Conservation (phyloP, 2,797 vertebrate genomes). For the Epinephelus malabaricus region DNA sequence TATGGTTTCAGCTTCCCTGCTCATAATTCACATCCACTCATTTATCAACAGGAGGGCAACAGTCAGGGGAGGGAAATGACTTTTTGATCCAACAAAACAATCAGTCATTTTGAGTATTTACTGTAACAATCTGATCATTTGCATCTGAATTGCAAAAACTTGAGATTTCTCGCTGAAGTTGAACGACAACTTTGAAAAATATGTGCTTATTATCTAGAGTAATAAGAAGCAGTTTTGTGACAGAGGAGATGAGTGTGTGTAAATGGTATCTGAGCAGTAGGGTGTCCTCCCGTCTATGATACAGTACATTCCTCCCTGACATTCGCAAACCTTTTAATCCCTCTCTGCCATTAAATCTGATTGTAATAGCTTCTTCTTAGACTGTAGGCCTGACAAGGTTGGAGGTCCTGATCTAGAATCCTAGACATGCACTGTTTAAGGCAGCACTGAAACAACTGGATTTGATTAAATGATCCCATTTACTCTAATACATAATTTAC, state of each 20-base stretch:
- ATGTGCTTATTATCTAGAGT: background rate
- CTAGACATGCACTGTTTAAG: background rate
- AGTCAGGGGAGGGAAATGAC: conserved; percentile 9
- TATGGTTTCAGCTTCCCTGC: conserved; percentile 17
- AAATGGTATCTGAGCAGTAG: background rate
- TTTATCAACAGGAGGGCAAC: conserved; percentile 45
- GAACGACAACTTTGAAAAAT: background rate
- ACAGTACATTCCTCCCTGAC: conserved; percentile 14
- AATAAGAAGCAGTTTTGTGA: conserved; percentile 7
- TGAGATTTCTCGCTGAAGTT: background rate
- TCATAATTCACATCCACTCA: conserved; percentile 15
- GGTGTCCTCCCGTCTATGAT: conserved; percentile 1
- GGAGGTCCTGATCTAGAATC: conserved; percentile 25
- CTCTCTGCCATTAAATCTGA: conserved; percentile 43
- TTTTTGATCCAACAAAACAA: conserved; percentile 36
- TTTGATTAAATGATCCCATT: conserved; percentile 41
- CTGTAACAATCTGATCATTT: background rate
- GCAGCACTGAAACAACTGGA: conserved; percentile 53
- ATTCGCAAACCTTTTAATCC: conserved; percentile 38
- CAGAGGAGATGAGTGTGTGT: conserved; percentile 12
- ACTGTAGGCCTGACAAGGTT: conserved; percentile 2
- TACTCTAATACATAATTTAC: conserved; percentile 10
- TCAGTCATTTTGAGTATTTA: conserved; percentile 13
- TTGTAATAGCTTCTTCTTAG: conserved; percentile 48
- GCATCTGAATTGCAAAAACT: conserved; percentile 4